Percentiles rank a stretch among this genome's conserved stretches.
Conservation (phyloP, 1,140 invertebrate species). For the Papilio helenus region DNA sequence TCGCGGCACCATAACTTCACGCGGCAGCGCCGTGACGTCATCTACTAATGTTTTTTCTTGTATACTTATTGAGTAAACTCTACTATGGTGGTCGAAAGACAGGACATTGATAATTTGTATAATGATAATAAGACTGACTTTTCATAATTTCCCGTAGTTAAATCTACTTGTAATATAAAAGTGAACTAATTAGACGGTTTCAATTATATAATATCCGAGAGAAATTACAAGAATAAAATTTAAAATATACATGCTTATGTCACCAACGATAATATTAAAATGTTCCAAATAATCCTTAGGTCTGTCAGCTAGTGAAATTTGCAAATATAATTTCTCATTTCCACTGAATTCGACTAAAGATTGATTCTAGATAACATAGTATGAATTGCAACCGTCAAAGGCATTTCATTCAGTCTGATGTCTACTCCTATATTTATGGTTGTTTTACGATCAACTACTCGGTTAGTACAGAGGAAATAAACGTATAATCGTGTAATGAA, state of each 20-base stretch:
- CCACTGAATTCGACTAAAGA: background rate
- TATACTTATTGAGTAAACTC: background rate
- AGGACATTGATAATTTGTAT: too few relatives aligned
- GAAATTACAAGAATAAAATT: too few relatives aligned
- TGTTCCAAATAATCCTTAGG: too few relatives aligned
- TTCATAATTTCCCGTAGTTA: too few relatives aligned
- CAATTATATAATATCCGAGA: too few relatives aligned
- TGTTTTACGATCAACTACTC: background rate
- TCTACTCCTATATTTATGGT: constrained; percentile 15
- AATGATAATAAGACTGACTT: too few relatives aligned
- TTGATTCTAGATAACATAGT: background rate
- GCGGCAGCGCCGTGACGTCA: constrained; percentile 35
- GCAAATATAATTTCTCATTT: too few relatives aligned
- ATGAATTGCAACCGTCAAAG: constrained; percentile 1
- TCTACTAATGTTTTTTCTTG: constrained; percentile 24
- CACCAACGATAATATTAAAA: too few relatives aligned
- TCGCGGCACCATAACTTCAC: constrained; percentile 33
- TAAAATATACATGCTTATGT: too few relatives aligned
- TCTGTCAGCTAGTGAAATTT: too few relatives aligned
- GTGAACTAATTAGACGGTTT: too few relatives aligned
- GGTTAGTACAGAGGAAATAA: constrained; percentile 22
- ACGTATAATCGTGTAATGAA: constrained; percentile 26
- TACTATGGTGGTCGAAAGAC: background rate
- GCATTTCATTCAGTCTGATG: background rate
- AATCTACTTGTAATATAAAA: too few relatives aligned